Evolutionary conservation across 2,113 vertebrate species (phyloP).

Genomic region (Nycticorax nycticorax): DNA sequence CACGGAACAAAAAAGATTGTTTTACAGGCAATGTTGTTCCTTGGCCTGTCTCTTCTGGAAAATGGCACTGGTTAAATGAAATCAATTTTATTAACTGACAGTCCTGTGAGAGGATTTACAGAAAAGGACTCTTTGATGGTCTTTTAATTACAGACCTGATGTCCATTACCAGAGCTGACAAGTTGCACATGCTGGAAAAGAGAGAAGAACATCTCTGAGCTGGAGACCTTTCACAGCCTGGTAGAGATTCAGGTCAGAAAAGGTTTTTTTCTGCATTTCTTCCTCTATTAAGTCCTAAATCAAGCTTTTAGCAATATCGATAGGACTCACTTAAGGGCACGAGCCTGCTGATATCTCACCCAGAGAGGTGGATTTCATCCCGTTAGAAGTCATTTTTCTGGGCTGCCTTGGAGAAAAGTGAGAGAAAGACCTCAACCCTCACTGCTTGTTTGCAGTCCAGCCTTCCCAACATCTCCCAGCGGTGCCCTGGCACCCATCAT

Average conservation of each 20-base stretch:
- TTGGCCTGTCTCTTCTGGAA: conserved; percentile 29
- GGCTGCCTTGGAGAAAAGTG: neutral
- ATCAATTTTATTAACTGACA: conserved; percentile 27
- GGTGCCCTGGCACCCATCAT: neutral
- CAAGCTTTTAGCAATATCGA: neutral
- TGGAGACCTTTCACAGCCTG: neutral
- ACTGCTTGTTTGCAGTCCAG: neutral
- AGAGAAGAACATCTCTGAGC: neutral
- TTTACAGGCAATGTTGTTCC: conserved; percentile 51
- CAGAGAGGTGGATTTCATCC: neutral
- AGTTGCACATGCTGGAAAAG: conserved; percentile 11
- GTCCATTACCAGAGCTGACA: neutral
- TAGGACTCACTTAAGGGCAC: neutral
- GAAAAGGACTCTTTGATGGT: neutral
- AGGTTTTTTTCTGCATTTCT: neutral
- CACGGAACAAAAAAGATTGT: conserved; percentile 4
- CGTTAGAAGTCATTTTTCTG: neutral
- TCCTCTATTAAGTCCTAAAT: neutral
- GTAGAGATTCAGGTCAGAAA: neutral
- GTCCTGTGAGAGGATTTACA: conserved; percentile 21
- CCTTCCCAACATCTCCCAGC: neutral
- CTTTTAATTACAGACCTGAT: conserved; percentile 17
- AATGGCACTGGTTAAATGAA: conserved; percentile 16
- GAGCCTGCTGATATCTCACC: neutral
- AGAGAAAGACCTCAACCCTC: fast-evolving